Evolutionary conservation across 1,140 invertebrate genomes (phyloP).

Genomic region (Drosophila biarmipes): DNA sequence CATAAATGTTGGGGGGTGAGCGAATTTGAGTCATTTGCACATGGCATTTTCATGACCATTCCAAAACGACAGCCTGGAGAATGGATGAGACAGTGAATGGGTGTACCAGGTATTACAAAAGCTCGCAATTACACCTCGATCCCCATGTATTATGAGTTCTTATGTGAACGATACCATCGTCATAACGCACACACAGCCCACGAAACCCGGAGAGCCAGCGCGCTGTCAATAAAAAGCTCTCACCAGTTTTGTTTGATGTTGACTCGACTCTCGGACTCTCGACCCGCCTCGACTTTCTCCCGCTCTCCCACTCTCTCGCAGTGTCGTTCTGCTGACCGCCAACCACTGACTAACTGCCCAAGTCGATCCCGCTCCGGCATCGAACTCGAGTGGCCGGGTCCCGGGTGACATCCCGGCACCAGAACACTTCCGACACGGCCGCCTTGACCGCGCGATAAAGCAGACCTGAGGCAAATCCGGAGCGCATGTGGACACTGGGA

Average conservation of each 20-base stretch:
- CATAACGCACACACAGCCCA: slow-evolving; percentile 16
- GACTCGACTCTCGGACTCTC: slow-evolving; percentile 24
- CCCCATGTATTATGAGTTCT: slow-evolving; percentile 24
- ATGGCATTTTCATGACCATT: slow-evolving; percentile 6
- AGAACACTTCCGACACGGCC: slow-evolving; percentile 49
- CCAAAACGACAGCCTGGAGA: slow-evolving; percentile 7
- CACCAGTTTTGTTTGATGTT: slow-evolving; percentile 57
- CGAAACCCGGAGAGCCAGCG: slow-evolving; percentile 30
- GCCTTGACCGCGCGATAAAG: slow-evolving; percentile 67
- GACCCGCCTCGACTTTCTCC: slow-evolving; percentile 14
- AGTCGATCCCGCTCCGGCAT: slow-evolving; percentile 46
- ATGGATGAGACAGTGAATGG: slow-evolving; percentile 35
- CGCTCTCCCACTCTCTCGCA: slow-evolving; percentile 13
- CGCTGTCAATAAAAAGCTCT: slow-evolving; percentile 63
- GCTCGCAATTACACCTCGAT: slow-evolving; percentile 39
- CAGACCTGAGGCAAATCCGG: slow-evolving; percentile 32
- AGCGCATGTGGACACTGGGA: slow-evolving; percentile 23
- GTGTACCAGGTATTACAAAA: slow-evolving; percentile 9
- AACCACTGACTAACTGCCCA: slow-evolving; percentile 61
- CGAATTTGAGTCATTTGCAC: slow-evolving; percentile 9
- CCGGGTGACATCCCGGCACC: slow-evolving; percentile 18
- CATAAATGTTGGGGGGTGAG: slow-evolving; percentile 16
- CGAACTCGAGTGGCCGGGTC: slow-evolving; percentile 7
- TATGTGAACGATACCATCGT: slow-evolving; percentile 48
- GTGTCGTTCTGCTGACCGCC: slow-evolving; percentile 45